These are phyloP conservation scores for Burhinus bistriatus DNA, from an alignment of 2,113 vertebrate genomes.

Conservation along the genomic window DNA sequence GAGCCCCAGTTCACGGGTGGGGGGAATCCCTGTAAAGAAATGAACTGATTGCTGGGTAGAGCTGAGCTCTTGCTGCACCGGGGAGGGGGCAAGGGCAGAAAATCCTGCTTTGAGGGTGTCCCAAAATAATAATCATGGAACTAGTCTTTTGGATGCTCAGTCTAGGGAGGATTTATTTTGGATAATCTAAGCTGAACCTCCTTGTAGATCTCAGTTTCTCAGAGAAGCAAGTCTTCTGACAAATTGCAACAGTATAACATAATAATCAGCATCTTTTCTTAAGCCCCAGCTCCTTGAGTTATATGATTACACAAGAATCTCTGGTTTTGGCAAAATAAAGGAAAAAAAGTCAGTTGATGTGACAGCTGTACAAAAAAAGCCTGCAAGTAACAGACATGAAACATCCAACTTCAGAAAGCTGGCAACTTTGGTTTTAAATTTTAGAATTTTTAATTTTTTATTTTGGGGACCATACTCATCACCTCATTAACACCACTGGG, in stretches of 20 bases:
- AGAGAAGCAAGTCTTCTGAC: neutral
- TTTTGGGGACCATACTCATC: neutral
- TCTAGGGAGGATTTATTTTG: conserved; percentile 4
- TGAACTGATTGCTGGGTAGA: neutral
- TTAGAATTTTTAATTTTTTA: neutral
- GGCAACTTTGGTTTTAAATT: neutral
- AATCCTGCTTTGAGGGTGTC: neutral
- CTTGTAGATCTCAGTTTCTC: neutral
- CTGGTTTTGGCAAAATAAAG: neutral
- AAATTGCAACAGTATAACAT: neutral
- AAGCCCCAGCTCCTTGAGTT: neutral
- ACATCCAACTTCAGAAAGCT: neutral
- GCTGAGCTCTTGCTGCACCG: neutral
- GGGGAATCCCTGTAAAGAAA: neutral
- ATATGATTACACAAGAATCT: neutral
- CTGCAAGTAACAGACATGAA: neutral
- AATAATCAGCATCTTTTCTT: neutral
- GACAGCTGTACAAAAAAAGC: neutral
- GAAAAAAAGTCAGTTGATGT: neutral
- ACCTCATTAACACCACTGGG: neutral
- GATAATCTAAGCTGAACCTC: neutral
- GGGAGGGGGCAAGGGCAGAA: neutral
- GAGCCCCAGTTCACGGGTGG: neutral
- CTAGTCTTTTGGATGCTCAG: neutral
- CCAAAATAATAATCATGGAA: neutral